phyloP scores from a whole-genome alignment of 2,888 invertebrate genomes.

The Xestia sexstrigata region DNA sequence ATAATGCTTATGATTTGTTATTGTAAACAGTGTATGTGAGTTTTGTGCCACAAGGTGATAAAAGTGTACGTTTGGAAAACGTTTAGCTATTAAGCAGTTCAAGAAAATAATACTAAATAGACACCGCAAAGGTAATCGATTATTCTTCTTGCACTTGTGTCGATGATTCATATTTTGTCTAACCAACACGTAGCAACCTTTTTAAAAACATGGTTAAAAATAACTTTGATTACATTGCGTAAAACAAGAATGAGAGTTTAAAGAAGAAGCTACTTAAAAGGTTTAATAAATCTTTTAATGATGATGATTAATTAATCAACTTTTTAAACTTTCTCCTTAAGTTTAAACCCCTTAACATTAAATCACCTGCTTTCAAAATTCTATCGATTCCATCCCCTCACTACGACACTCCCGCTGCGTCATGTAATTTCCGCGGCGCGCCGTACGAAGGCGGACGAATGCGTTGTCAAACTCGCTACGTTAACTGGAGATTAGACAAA shows the following conservation, averaged over 20 bases:
- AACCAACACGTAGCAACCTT: background rate
- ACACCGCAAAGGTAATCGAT: too few species aligned
- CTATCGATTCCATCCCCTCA: constrained; percentile 42
- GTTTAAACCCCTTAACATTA: too few species aligned
- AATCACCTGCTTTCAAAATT: constrained; percentile 5
- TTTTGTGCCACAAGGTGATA: background rate
- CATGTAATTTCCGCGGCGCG: constrained; percentile 82
- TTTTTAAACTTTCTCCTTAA: background rate
- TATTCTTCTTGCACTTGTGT: too few species aligned
- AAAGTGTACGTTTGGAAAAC: too few species aligned
- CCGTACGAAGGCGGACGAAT: constrained; percentile 73
- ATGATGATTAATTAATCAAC: background rate
- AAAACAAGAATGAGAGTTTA: background rate
- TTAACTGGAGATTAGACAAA: constrained; percentile 63
- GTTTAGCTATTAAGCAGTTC: background rate
- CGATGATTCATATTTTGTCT: too few species aligned
- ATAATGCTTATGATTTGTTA: background rate
- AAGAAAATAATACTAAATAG: background rate
- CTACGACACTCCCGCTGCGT: constrained; percentile 69
- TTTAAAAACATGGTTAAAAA: background rate
- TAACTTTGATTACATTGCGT: background rate
- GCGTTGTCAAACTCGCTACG: constrained; percentile 74
- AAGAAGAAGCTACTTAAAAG: background rate
- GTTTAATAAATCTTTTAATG: background rate
- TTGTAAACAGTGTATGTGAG: background rate